These are phyloP conservation scores for Smutsia temminckii DNA, from an alignment of 2,797 vertebrate genomes.

Conservation along the genomic window DNA sequence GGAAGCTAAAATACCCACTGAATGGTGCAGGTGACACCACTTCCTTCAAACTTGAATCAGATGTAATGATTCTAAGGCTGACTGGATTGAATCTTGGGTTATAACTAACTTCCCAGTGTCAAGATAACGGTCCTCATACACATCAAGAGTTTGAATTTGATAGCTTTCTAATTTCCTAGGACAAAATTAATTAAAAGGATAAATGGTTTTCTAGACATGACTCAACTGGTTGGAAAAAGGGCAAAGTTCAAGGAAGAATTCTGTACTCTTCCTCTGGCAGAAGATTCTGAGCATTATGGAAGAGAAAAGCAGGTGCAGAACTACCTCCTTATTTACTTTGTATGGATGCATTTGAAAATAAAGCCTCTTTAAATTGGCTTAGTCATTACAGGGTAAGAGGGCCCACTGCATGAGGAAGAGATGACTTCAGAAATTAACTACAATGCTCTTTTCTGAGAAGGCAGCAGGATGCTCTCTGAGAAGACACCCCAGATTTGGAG, in stretches of 20 bases:
- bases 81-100: neutral
- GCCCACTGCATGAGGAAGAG: neutral
- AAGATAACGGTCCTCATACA: neutral
- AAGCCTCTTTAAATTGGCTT: neutral
- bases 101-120: neutral
- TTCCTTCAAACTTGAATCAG: neutral
- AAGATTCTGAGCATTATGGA: neutral
- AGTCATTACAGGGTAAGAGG: neutral
- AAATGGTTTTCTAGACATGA: neutral
- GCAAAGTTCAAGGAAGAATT: neutral
- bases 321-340: neutral
- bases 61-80: neutral
- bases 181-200: neutral
- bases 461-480: neutral
- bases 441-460: neutral
- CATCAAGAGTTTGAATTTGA: neutral
- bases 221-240: neutral
- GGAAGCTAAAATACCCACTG: neutral
- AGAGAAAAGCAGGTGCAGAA: neutral
- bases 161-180: neutral
- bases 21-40: neutral
- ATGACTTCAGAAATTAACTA: neutral
- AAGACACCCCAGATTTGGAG: neutral
- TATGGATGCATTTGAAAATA: neutral
- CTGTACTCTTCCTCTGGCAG: neutral